Conservation (phyloP, 2,113 vertebrate genomes). For the western clawed frog (Xenopus tropicalis) region UCB_Xtro_10.0 CM004444.2:36833001-36833500, state of each 20-base stretch:
- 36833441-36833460: too few species aligned
- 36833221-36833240: neutral
- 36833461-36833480: too few species aligned
- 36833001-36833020: conserved; percentile 39
- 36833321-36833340: too few species aligned
- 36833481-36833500: too few species aligned
- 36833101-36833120: conserved; percentile 36
- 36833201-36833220: neutral
- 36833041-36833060: conserved; percentile 33
- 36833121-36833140: conserved; percentile 23
- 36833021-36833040: conserved; percentile 39
- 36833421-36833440: too few species aligned
- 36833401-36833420: too few species aligned
- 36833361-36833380: too few species aligned
- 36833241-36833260: neutral
- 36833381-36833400: too few species aligned
- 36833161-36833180: conserved; percentile 33
- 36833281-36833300: too few species aligned
- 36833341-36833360: too few species aligned
- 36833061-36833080: conserved; percentile 36
- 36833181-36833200: conserved; percentile 6
- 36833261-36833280: too few species aligned
- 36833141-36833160: conserved; percentile 27
- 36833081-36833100: conserved; percentile 40
- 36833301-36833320: too few species aligned